Evolutionary conservation across 2,797 vertebrate species (phyloP).

Genomic region (Mionectes olivaceus): DNA sequence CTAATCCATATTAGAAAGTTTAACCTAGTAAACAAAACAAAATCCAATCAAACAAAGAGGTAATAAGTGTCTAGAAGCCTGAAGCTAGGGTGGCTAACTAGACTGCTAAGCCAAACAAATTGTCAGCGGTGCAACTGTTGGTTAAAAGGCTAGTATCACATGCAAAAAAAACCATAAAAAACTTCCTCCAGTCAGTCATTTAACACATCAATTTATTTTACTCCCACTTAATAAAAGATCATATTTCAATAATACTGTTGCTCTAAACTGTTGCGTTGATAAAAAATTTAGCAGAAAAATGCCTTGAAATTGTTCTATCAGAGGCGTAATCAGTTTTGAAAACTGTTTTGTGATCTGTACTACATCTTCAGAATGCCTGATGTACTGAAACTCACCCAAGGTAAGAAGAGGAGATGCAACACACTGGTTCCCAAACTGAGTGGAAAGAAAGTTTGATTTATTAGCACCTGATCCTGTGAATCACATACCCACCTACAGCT

Average conservation of each 20-base stretch:
- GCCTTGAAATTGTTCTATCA: neutral
- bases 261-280: neutral
- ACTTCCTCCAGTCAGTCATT: neutral
- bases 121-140: neutral
- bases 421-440: neutral
- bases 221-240: neutral
- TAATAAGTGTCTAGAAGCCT: neutral
- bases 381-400: neutral
- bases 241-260: neutral
- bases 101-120: neutral
- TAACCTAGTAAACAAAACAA: slow-evolving; percentile 28
- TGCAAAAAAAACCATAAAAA: neutral
- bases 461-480: neutral
- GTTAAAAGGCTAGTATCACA: neutral
- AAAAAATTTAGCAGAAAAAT: neutral
- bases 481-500: neutral
- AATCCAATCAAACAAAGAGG: neutral
- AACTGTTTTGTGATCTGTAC: neutral
- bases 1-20: slow-evolving; percentile 28
- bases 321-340: neutral
- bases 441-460: neutral
- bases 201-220: neutral
- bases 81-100: neutral
- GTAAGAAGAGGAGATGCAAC: neutral
- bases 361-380: neutral